Evolutionary conservation across 2,888 invertebrate genomes (phyloP).

Genomic region (Synanthedon tipuliformis): DNA sequence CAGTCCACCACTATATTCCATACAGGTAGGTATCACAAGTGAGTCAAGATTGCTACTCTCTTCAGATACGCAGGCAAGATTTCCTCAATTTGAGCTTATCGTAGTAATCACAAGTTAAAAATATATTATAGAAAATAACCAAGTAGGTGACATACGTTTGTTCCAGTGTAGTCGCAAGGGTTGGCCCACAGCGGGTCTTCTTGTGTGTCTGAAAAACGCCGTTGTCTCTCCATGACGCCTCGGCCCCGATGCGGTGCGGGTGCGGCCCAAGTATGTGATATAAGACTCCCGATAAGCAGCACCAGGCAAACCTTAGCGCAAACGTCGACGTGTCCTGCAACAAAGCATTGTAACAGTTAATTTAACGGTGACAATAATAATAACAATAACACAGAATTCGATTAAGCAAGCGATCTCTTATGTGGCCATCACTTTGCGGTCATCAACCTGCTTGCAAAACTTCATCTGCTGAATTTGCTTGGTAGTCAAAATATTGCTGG

Average conservation of each 20-base stretch:
- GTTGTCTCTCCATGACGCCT: constrained; percentile 35
- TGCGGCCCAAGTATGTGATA: constrained; percentile 50
- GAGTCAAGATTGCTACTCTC: too few relatives aligned
- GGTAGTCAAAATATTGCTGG: background rate
- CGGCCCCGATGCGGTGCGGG: constrained; percentile 30
- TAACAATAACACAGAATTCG: background rate
- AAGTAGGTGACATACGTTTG: constrained; percentile 14
- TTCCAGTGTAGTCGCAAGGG: constrained; percentile 43
- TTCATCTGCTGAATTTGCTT: too few relatives aligned
- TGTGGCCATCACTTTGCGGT: background rate
- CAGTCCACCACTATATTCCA: too few relatives aligned
- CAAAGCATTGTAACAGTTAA: background rate
- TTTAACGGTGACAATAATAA: background rate
- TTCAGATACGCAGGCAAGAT: too few relatives aligned
- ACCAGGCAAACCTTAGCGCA: constrained; percentile 58
- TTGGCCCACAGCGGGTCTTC: constrained; percentile 49
- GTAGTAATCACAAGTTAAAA: background rate
- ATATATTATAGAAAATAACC: background rate
- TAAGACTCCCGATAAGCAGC: constrained; percentile 47
- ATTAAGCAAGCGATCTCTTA: background rate
- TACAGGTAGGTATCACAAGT: too few relatives aligned
- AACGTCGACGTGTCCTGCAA: constrained; percentile 61
- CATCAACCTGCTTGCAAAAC: too few relatives aligned
- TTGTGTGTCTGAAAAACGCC: constrained; percentile 20
- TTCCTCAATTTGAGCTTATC: too few relatives aligned